Conservation (phyloP, 2,888 invertebrate genomes). For the Atherix ibis region DNA sequence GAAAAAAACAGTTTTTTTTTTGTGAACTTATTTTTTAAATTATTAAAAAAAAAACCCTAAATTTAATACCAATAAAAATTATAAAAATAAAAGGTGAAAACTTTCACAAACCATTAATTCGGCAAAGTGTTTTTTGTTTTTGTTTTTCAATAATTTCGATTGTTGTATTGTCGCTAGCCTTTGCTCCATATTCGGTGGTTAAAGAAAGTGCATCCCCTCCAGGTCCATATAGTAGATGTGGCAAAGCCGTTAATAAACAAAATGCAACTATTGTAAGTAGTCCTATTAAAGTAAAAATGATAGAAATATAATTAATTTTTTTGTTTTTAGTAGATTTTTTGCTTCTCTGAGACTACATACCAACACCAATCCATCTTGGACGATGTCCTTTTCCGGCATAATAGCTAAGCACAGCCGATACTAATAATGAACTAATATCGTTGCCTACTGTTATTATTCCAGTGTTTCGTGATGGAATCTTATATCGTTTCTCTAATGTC, state of each 20-base stretch:
- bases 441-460: slow-evolving; percentile 58
- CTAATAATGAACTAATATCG: slow-evolving; percentile 53
- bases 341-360: slow-evolving; percentile 14
- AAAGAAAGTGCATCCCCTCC: slow-evolving; percentile 47
- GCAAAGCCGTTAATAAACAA: slow-evolving; percentile 48
- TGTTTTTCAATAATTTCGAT: slow-evolving; percentile 34
- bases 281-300: slow-evolving; percentile 19
- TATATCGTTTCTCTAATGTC: slow-evolving; percentile 55
- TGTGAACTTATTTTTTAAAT: background rate
- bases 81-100: background rate
- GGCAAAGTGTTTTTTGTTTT: slow-evolving; percentile 41
- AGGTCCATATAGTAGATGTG: slow-evolving; percentile 52
- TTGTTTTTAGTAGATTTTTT: background rate
- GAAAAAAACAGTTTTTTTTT: background rate
- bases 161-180: slow-evolving; percentile 31
- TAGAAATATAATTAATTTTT: background rate
- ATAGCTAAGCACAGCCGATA: slow-evolving; percentile 49
- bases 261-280: slow-evolving; percentile 44
- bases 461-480: slow-evolving; percentile 53
- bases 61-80: background rate
- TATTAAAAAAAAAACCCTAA: slow-evolving; percentile 1
- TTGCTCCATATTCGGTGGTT: slow-evolving; percentile 42
- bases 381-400: slow-evolving; percentile 55
- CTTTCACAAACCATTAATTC: slow-evolving; percentile 19
- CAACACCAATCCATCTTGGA: slow-evolving; percentile 54